Conservation (phyloP, 2,113 vertebrate species). For the Trogon melanurus region DNA sequence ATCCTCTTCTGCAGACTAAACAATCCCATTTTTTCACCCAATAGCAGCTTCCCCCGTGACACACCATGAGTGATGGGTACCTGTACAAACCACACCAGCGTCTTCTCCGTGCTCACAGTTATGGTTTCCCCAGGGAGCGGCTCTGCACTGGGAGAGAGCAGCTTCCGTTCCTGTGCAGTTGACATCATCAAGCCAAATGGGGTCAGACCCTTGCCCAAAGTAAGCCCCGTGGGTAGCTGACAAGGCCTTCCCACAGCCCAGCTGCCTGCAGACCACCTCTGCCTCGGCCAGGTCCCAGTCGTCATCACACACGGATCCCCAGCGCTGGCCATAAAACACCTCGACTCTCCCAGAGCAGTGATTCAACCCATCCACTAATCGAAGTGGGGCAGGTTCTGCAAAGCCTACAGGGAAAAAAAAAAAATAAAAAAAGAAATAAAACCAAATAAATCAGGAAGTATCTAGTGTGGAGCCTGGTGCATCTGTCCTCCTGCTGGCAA, state of each 20-base stretch:
- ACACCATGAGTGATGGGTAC: neutral
- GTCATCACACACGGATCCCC: slow-evolving; percentile 93
- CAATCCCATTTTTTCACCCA: no score
- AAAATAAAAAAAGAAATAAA: no score
- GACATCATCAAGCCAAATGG: neutral
- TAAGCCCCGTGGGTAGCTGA: neutral
- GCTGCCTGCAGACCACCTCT: slow-evolving; percentile 85
- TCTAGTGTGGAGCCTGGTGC: no score
- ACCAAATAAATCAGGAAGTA: no score
- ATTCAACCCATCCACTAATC: neutral
- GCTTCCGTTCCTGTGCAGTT: neutral
- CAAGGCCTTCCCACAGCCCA: slow-evolving; percentile 82
- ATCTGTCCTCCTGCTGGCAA: neutral
- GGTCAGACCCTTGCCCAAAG: neutral
- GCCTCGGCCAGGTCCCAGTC: slow-evolving; percentile 84
- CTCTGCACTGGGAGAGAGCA: neutral
- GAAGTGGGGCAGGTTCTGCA: neutral
- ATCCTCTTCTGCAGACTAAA: no score
- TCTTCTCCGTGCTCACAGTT: neutral
- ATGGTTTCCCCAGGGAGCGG: neutral
- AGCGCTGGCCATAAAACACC: slow-evolving; percentile 85
- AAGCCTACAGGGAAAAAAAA: neutral
- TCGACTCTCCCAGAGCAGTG: slow-evolving; percentile 58
- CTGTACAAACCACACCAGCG: neutral
- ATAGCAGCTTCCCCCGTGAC: neutral